Base-by-base conservation (phyloP, 2,113 vertebrate genomes). In the Porphyrio hochstetteri region DNA sequence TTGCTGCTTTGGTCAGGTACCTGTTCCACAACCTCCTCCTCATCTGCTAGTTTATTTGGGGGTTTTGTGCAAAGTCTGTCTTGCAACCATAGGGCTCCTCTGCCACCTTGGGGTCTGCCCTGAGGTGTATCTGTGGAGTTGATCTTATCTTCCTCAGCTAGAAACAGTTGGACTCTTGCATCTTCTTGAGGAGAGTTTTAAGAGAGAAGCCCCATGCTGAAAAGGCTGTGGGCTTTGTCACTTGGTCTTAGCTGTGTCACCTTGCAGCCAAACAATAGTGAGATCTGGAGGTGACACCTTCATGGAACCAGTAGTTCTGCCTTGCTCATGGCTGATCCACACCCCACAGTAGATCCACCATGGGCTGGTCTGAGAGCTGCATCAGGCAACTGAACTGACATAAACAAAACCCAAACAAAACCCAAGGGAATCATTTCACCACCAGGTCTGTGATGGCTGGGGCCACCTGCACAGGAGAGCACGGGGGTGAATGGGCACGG, bases 401-500 rank as follows among this genome's bases (percentile, higher is more conserved):
- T 10, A 21, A 63, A 70, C 10, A 14, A 48, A 65, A 71, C 1
- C 4, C 33, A 16, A 46, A 33, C 10, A 14, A 48, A 65, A 71
- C 1, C 4, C 33, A 16, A 46, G 29, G 42, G 16, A 29, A 79
- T 36, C 17, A 38, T 55, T 57, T 38, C 53, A 15, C 42, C 2
- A 1, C 3, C 25, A 29, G 40, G 11, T 46, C 25, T 74, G 42
- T 0, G 4, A 7, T 28, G 53, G 21, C 31, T 46, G 57, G 35
- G 25, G 40, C 16, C 0, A 1, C 5, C 5, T 9, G 53, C 13
- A 36, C 50, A 48, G 55, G 17, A 5, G 5, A 27, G 46, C 60
- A 33, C 1, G 0, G 46, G 8, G 2, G 20, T 55, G 72, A 44
- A 44, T 1, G 16, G 11, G 74, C 3, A 1, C 31, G 9, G 18